Percentiles rank a stretch among this genome's conserved stretches.
Conservation (phyloP, 2,797 vertebrate genomes). For the Poecilia velifera region DNA sequence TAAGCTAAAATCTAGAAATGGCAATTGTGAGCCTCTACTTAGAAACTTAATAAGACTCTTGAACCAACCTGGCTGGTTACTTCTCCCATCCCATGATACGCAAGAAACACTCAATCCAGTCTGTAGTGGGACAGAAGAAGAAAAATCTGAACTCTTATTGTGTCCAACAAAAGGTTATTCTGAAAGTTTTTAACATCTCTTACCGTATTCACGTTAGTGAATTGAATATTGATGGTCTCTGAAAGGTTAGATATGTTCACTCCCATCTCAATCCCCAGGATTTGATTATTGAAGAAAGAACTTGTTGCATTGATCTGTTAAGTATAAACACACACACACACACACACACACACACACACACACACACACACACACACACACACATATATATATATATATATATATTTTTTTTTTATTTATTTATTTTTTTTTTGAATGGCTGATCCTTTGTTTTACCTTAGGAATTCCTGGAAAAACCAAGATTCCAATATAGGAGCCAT, state of each 20-base stretch:
- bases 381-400: no score
- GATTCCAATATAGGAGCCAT: constrained; percentile 30
- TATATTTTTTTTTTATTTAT: background rate
- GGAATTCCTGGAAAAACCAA: constrained; percentile 31
- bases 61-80: background rate
- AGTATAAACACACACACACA: background rate
- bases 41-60: background rate
- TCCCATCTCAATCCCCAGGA: constrained; percentile 57
- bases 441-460: constrained; percentile 27
- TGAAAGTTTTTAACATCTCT: background rate
- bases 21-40: background rate
- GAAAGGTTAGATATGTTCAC: constrained; percentile 47
- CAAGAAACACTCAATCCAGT: constrained; percentile 30
- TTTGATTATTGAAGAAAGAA: constrained; percentile 23
- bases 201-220: constrained; percentile 36
- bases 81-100: constrained; percentile 58
- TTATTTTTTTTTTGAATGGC: background rate
- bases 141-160: background rate
- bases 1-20: background rate
- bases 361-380: no score
- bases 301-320: constrained; percentile 20
- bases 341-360: no score
- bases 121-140: constrained; percentile 17
- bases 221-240: constrained; percentile 39
- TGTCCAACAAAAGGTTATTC: background rate